These are phyloP conservation scores for Pseudocheirus occidentalis DNA, from an alignment of 2,797 vertebrate species.

Conservation along the genomic window DNA sequence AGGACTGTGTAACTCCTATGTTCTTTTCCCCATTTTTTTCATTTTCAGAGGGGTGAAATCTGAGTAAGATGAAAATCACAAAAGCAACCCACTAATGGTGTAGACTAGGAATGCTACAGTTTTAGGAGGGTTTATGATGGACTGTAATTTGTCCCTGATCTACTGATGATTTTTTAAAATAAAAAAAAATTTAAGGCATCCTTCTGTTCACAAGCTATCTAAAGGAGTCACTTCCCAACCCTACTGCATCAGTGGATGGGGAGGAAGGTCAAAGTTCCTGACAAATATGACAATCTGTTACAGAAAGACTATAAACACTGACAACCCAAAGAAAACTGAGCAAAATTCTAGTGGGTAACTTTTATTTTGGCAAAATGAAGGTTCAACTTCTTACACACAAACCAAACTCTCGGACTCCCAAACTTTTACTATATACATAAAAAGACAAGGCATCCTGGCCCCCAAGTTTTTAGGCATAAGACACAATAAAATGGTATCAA, in stretches of 20 bases:
- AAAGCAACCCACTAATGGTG: not conserved
- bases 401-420: conserved; percentile 64
- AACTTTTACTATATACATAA: conserved; percentile 56
- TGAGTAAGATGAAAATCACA: conserved; percentile 17
- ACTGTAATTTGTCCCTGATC: not conserved
- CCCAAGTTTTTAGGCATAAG: conserved; percentile 65
- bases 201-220: not conserved
- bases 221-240: not conserved
- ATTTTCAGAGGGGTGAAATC: not conserved
- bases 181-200: not conserved
- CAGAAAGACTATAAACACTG: conserved; percentile 26
- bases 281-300: not conserved
- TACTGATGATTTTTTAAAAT: no score
- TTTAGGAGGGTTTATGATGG: not conserved
- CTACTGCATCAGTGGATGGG: not conserved
- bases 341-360: conserved; percentile 58
- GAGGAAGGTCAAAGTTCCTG: not conserved
- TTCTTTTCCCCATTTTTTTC: not conserved
- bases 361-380: conserved; percentile 83
- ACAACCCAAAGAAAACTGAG: conserved; percentile 25
- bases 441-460: conserved; percentile 69
- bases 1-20: not conserved
- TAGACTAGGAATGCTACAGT: not conserved
- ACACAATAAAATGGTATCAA: conserved; percentile 72
- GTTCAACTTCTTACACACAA: conserved; percentile 62